Conservation (phyloP, 1,140 invertebrate genomes). For the Hydropsyche tenuis region DNA sequence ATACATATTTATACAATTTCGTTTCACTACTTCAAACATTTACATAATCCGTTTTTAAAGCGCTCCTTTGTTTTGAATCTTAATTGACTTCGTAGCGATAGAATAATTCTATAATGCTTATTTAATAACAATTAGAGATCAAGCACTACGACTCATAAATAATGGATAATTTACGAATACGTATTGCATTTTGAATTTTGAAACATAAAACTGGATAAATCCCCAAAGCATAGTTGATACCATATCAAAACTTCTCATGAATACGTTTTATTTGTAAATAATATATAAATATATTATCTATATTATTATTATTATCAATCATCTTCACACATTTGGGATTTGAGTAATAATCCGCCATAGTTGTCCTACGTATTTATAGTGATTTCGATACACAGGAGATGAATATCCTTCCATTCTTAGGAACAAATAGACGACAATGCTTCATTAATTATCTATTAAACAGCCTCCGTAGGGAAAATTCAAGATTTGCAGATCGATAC, state of each 20-base stretch:
- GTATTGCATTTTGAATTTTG: too few species aligned
- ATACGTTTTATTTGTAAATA: too few species aligned
- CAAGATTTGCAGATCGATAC: neutral
- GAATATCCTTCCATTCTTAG: neutral
- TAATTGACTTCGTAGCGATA: neutral
- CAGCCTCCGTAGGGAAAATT: neutral
- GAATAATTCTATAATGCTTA: too few species aligned
- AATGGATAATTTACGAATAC: too few species aligned
- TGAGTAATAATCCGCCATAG: neutral
- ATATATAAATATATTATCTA: too few species aligned
- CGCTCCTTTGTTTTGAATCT: neutral
- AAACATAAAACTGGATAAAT: too few species aligned
- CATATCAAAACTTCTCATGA: too few species aligned
- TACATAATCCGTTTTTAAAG: conserved; percentile 6
- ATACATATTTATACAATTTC: too few species aligned
- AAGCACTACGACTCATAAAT: too few species aligned
- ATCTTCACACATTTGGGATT: neutral
- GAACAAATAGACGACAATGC: neutral
- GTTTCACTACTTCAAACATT: neutral
- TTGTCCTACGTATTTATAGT: neutral
- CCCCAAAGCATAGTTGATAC: too few species aligned
- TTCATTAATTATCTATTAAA: too few species aligned
- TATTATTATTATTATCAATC: neutral
- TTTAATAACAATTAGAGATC: too few species aligned
- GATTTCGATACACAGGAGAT: neutral